A percentile compares a stretch with the other conserved stretches of the same genome.
These are phyloP conservation scores for Astur gentilis DNA, from an alignment of 2,113 vertebrate genomes.

Conservation along the genomic window DNA sequence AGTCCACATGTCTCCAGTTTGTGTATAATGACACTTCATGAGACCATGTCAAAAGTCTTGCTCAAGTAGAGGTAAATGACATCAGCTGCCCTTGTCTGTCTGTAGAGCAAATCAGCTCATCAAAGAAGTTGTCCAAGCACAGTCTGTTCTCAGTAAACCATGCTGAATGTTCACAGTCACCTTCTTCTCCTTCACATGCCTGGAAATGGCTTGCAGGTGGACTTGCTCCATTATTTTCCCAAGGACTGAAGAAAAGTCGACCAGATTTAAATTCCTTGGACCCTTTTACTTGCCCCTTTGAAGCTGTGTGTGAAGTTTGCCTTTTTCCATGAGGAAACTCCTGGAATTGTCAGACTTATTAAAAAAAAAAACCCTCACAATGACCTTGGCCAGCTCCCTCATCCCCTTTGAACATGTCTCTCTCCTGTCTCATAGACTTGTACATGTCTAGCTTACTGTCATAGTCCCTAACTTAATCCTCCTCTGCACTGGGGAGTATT, in stretches of 20 bases:
- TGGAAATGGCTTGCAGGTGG: not conserved
- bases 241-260: not conserved
- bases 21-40: not conserved
- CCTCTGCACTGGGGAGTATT: fast-evolving
- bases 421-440: not conserved
- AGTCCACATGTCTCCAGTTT: not conserved
- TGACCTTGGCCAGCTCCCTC: not conserved
- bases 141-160: not conserved
- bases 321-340: not conserved
- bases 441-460: not conserved
- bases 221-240: not conserved
- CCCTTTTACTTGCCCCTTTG: not conserved
- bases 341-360: not conserved
- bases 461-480: not conserved
- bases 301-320: not conserved
- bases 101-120: not conserved
- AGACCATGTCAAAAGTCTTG: not conserved
- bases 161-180: not conserved
- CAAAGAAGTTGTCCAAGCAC: not conserved
- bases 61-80: not conserved
- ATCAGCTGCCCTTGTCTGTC: not conserved
- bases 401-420: fast-evolving
- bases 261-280: not conserved
- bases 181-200: fast-evolving
- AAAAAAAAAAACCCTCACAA: not conserved